Percentiles rank a stretch among this genome's conserved stretches.
phyloP scores from a whole-genome alignment of 2,888 invertebrate species.

The Spilarctia lutea region DNA sequence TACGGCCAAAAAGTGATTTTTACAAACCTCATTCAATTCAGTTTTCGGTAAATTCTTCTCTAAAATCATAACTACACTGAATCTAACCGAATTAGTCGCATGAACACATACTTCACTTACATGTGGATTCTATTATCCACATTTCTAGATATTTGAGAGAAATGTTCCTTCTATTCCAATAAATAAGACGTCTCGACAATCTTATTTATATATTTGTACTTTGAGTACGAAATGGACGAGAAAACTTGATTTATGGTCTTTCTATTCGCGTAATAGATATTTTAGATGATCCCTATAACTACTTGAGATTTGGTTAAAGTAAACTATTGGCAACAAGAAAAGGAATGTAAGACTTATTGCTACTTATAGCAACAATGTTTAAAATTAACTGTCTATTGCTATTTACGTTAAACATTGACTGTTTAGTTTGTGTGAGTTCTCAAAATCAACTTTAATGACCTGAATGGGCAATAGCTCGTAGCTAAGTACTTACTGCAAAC shows the following conservation, averaged over 20 bases:
- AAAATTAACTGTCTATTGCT: neutral
- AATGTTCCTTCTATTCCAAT: slow-evolving; percentile 8
- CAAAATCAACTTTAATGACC: neutral
- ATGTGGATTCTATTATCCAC: slow-evolving; percentile 38
- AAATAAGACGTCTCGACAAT: neutral
- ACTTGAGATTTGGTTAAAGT: neutral
- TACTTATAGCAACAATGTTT: neutral
- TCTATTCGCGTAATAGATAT: neutral
- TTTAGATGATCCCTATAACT: neutral
- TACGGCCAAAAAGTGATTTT: slow-evolving; percentile 1
- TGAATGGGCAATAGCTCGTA: neutral
- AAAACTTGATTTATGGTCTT: slow-evolving; percentile 3
- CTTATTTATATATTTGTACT: neutral
- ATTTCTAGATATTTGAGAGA: slow-evolving; percentile 10
- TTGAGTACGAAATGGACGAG: slow-evolving; percentile 3
- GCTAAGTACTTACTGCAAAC: too few relatives aligned
- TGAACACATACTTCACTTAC: slow-evolving; percentile 46
- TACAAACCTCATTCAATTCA: slow-evolving; percentile 25
- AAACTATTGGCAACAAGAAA: neutral
- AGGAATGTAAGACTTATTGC: neutral
- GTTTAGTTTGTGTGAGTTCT: neutral
- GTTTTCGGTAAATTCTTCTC: slow-evolving; percentile 37
- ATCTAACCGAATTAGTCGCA: slow-evolving; percentile 47
- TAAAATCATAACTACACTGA: slow-evolving; percentile 29
- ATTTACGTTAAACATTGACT: neutral